Percentiles rank a stretch among this genome's conserved stretches.
These are phyloP conservation scores for Dendrocincla fuliginosa DNA, from an alignment of 2,797 vertebrate species.

Conservation along the genomic window DNA sequence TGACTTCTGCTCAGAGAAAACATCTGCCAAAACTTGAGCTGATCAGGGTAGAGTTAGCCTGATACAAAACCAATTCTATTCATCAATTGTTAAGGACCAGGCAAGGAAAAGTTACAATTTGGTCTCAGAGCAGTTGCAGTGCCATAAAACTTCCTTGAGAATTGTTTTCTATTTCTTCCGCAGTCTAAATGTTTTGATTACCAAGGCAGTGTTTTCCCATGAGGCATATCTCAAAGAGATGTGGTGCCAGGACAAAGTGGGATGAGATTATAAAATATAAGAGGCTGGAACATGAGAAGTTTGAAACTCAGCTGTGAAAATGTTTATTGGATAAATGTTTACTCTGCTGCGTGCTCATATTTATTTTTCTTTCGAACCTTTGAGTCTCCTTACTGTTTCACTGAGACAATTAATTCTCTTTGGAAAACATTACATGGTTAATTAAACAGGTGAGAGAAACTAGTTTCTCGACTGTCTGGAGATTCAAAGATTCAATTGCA, in stretches of 20 bases:
- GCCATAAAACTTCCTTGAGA: slow-evolving; percentile 17
- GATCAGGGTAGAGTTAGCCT: neutral
- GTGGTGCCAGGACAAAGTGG: slow-evolving; percentile 50
- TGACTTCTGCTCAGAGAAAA: neutral
- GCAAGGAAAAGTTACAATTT: neutral
- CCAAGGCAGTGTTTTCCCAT: slow-evolving; percentile 46
- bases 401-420: slow-evolving; percentile 58
- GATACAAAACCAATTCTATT: neutral
- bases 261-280: slow-evolving; percentile 67
- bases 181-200: slow-evolving; percentile 66
- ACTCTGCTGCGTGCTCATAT: neutral
- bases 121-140: neutral
- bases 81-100: neutral
- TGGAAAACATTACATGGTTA: slow-evolving; percentile 56
- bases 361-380: slow-evolving; percentile 46
- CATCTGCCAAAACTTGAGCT: neutral
- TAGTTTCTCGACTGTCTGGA: slow-evolving; percentile 47
- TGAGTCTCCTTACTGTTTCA: slow-evolving; percentile 45
- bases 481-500: slow-evolving; percentile 13
- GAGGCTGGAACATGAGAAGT: slow-evolving; percentile 61
- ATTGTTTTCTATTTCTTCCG: neutral
- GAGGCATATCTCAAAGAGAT: slow-evolving; percentile 45
- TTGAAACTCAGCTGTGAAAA: slow-evolving; percentile 71
- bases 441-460: slow-evolving; percentile 64
- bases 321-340: slow-evolving; percentile 60